Percentiles rank a stretch among this genome's conserved stretches.
Evolutionary conservation across 2,888 invertebrate species (phyloP).

Genomic region (Drosophila conformis): DNA sequence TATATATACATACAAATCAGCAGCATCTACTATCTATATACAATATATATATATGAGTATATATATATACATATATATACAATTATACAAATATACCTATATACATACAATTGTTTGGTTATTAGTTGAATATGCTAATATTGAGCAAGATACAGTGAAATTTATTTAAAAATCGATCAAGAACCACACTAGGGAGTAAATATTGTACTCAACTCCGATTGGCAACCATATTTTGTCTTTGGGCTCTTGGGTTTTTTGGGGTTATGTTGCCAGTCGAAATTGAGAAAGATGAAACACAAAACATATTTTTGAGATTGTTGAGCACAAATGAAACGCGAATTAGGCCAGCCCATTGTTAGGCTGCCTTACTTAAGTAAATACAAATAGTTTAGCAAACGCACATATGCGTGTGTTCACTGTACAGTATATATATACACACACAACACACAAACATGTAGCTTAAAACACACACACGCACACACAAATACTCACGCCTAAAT

Average conservation of each 20-base stretch:
- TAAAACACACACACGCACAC: constrained; percentile 16
- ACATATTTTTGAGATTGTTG: constrained; percentile 59
- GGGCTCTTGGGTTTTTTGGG: constrained; percentile 38
- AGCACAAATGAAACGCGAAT: constrained; percentile 36
- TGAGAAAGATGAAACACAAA: constrained; percentile 20
- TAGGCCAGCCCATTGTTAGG: constrained; percentile 31
- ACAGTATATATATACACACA: constrained; percentile 55
- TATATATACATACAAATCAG: constrained; percentile 46
- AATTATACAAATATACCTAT: constrained; percentile 35
- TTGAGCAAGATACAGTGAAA: constrained; percentile 9
- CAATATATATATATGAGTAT: constrained; percentile 4
- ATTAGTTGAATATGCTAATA: constrained; percentile 18
- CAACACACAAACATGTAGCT: constrained; percentile 20
- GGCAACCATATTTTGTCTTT: constrained; percentile 43
- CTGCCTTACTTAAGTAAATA: constrained; percentile 4
- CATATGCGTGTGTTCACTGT: constrained; percentile 51
- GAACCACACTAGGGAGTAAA: constrained; percentile 13
- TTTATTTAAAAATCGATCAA: constrained; percentile 19
- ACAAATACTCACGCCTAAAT: neutral
- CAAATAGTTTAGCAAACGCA: constrained; percentile 14
- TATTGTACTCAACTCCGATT: constrained; percentile 50
- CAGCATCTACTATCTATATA: constrained; percentile 20
- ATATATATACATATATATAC: constrained; percentile 17
- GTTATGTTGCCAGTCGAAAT: constrained; percentile 66
- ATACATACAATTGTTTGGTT: constrained; percentile 37